Percentiles rank a stretch among this genome's conserved stretches.
phyloP scores from a whole-genome alignment of 2,113 vertebrate genomes.

The Carassius carassius region DNA sequence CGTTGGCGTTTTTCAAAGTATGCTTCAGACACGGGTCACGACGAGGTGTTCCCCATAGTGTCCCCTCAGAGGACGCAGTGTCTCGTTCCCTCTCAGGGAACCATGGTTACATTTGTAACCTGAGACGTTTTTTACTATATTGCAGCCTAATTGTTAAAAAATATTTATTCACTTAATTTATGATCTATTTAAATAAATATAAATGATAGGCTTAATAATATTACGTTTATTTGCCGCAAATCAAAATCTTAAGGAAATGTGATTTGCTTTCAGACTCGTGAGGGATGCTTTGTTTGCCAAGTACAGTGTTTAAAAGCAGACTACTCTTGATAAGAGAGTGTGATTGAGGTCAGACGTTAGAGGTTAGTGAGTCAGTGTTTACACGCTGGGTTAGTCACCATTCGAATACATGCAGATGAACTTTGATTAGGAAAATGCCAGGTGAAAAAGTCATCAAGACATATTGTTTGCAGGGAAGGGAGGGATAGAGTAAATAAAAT shows the following conservation, averaged over 20 bases:
- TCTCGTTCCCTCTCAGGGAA: no score
- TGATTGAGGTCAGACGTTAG: conserved; percentile 66
- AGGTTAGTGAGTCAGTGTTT: conserved; percentile 71
- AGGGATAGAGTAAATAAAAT: neutral
- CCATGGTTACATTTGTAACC: no score
- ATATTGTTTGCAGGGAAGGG: neutral
- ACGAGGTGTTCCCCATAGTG: no score
- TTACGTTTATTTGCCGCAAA: neutral
- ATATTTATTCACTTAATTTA: neutral
- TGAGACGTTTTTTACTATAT: neutral
- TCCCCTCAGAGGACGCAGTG: no score
- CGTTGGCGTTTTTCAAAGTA: no score
- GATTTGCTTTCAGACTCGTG: conserved; percentile 26
- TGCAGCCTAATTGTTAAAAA: neutral
- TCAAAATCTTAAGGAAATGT: conserved; percentile 1
- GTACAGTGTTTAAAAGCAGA: conserved; percentile 51
- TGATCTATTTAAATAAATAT: neutral
- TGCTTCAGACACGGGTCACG: no score
- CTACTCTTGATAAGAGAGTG: conserved; percentile 57
- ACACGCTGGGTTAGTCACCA: conserved; percentile 64
- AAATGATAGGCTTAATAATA: neutral
- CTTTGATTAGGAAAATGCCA: conserved; percentile 48
- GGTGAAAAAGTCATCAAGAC: conserved; percentile 31
- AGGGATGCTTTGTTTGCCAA: conserved; percentile 33
- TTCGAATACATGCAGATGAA: conserved; percentile 35